Evolutionary conservation across 2,113 vertebrate species (phyloP).

Genomic region (Scopus umbretta): DNA sequence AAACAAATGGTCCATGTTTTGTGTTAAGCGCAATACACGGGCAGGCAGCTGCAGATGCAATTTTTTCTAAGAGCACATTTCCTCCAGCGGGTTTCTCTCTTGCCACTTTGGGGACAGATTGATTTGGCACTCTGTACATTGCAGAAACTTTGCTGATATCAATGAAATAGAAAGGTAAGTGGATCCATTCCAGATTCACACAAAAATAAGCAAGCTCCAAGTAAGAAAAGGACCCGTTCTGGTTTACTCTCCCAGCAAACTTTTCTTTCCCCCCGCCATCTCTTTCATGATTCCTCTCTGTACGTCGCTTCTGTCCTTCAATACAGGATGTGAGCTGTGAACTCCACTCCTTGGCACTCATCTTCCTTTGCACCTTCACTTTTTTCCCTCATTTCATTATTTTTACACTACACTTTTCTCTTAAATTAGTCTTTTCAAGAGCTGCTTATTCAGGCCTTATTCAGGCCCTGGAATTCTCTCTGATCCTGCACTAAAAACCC

Average conservation of each 20-base stretch:
- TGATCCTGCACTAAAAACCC: not conserved
- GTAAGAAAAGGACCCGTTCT: not conserved
- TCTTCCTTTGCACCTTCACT: not conserved
- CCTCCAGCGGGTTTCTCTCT: not conserved
- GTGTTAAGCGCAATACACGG: not conserved
- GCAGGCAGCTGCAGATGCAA: not conserved
- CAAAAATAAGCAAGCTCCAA: not conserved
- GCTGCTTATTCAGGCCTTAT: not conserved
- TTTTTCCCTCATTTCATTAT: not conserved
- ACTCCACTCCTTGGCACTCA: not conserved
- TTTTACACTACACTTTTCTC: not conserved
- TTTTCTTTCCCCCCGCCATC: not conserved
- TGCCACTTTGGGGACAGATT: not conserved
- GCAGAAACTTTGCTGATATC: not conserved
- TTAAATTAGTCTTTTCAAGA: not conserved
- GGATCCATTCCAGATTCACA: not conserved
- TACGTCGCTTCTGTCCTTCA: not conserved
- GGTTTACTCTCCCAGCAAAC: not conserved
- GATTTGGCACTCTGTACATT: not conserved
- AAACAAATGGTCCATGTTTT: not conserved
- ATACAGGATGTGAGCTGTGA: not conserved
- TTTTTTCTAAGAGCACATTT: not conserved
- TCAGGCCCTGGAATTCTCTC: not conserved
- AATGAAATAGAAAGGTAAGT: not conserved
- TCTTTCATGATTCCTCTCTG: not conserved